Base-by-base conservation (phyloP, 2,888 invertebrate species). In the Apamea crenata region DNA sequence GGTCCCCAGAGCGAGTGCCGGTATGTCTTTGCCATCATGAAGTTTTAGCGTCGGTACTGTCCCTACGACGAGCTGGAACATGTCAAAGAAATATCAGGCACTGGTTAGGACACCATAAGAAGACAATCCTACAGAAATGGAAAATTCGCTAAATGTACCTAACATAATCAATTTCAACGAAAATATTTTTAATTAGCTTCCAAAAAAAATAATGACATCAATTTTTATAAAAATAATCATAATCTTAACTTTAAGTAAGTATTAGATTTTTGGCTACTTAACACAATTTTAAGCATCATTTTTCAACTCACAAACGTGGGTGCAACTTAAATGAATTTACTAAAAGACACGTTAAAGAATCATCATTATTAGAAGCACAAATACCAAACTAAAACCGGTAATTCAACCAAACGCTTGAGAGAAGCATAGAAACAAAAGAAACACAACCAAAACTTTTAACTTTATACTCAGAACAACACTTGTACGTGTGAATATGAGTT, bases 1-100 rank as follows among this genome's bases (percentile, higher is more conserved):
- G 0, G 98, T 98, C 4, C 98, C 98, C 1, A 98, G 92, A 0
- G 98, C 98, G 14, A 98, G 84, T 1, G 96, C 92, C 0, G 98
- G 98, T 88, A 98, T 97, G 69, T 96, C 93, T 1, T 89, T 87
- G 1, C 98, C 98, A 94, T 97, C 97, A 90, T 97, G 97, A 36
- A 98, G 93, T 82, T 96, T 97, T 6, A 91, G 6, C 0, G 61
- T 87, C 0, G 91, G 92, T 0, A 87, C 89, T 2, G 32, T 59
- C 32, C 81, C 87, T 14, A 16, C 50, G 1, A 44, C 10, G 0
- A 74, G 56, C 90, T 89, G 75, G 0, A 88, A 81, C 29, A 40
- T 56, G 32, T 36, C 4, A 40, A n/a, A 36, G 50, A 2, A 21
- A 32, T 18, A 10, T 65, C 10, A 32, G 8, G 5, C 21, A 69